Percentiles rank a stretch among this genome's conserved stretches.
phyloP scores from a whole-genome alignment of 2,888 invertebrate species.

The Shargacucullia verbasci region DNA sequence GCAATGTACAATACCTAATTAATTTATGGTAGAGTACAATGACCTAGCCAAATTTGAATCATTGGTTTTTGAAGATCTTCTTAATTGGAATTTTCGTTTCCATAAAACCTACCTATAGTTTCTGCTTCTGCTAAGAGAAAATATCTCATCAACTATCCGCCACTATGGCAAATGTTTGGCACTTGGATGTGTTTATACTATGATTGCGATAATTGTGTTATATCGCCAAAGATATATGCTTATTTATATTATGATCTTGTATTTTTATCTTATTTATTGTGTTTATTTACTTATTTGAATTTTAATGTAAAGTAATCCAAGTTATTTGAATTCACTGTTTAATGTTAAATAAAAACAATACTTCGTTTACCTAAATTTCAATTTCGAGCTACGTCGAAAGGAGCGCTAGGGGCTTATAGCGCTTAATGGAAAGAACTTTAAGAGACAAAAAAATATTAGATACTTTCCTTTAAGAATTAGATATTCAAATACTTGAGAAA shows the following conservation, averaged over 20 bases:
- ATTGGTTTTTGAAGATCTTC: too few relatives aligned
- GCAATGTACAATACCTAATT: too few relatives aligned
- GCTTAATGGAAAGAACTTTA: slow-evolving; percentile 34
- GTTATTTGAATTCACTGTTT: slow-evolving; percentile 39
- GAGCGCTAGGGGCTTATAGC: slow-evolving; percentile 40
- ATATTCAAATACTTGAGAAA: slow-evolving; percentile 9
- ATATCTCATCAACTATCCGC: not conserved
- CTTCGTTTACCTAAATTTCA: slow-evolving; percentile 54
- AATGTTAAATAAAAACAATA: slow-evolving; percentile 50
- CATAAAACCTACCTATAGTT: too few relatives aligned
- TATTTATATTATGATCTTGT: too few relatives aligned
- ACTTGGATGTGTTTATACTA: too few relatives aligned
- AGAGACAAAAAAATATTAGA: slow-evolving; percentile 21
- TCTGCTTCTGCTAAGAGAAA: not conserved
- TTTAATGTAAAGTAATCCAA: slow-evolving; percentile 35
- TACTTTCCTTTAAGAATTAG: slow-evolving; percentile 10
- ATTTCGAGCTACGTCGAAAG: slow-evolving; percentile 46
- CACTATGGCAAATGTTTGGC: too few relatives aligned
- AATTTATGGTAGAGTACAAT: too few relatives aligned
- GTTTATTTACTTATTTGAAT: not conserved
- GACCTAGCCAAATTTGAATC: too few relatives aligned
- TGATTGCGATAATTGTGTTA: too few relatives aligned
- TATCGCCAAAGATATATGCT: too few relatives aligned
- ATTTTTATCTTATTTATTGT: too few relatives aligned
- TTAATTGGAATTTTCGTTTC: slow-evolving; percentile 6